Evolutionary conservation across 2,888 invertebrate genomes (phyloP).

Genomic region (Pteria penguin): DNA sequence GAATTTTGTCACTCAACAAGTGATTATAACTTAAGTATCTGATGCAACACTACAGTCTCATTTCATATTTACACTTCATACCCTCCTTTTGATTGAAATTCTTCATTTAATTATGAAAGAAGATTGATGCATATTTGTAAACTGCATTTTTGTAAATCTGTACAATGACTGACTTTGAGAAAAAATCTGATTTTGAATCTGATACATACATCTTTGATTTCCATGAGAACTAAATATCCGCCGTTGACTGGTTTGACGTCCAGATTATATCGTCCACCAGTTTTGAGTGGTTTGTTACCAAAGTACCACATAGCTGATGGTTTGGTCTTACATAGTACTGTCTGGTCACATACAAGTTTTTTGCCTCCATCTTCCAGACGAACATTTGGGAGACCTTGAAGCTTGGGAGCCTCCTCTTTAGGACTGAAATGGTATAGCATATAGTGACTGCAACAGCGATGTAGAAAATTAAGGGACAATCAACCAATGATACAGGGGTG

Average conservation of each 20-base stretch:
- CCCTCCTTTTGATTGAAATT: no score
- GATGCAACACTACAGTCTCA: no score
- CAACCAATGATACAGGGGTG: no score
- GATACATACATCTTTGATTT: conserved; percentile 71
- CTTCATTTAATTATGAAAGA: no score
- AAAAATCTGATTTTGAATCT: background rate
- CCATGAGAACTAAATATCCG: conserved; percentile 79
- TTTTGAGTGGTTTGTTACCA: conserved; percentile 87
- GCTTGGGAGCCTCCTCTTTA: conserved; percentile 46
- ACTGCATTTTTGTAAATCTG: background rate
- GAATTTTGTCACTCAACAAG: no score
- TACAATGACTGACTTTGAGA: background rate
- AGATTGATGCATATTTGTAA: background rate
- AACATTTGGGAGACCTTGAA: conserved; percentile 90
- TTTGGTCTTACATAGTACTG: conserved; percentile 56
- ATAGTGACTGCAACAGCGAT: no score
- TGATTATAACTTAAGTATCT: no score
- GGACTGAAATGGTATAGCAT: no score
- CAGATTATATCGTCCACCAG: conserved; percentile 91
- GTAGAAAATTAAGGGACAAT: no score
- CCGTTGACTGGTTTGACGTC: conserved; percentile 86
- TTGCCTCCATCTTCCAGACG: conserved; percentile 92
- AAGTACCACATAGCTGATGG: conserved; percentile 70
- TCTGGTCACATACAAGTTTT: conserved; percentile 65
- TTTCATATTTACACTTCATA: no score